These are phyloP conservation scores for Falco biarmicus DNA, from an alignment of 2,797 vertebrate genomes.

Conservation along the genomic window DNA sequence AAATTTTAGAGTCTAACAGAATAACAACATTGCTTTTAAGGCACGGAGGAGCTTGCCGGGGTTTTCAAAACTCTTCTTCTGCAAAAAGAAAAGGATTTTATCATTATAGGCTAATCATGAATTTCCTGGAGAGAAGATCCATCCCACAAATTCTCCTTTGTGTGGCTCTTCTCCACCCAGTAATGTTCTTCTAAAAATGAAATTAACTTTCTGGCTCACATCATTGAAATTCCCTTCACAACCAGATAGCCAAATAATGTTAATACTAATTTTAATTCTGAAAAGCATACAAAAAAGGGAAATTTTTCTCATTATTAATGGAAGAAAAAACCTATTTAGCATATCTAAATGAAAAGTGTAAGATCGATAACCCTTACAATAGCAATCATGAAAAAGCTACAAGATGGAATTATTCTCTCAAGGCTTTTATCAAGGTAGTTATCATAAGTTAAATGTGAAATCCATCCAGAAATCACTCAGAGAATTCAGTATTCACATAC, in stretches of 20 bases:
- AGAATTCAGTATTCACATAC: constrained; percentile 2
- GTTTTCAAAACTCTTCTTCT: constrained; percentile 21
- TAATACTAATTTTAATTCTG: constrained; percentile 73
- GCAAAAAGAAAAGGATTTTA: constrained; percentile 28
- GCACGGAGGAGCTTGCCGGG: background rate
- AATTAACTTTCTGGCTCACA: constrained; percentile 58
- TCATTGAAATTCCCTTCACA: constrained; percentile 63
- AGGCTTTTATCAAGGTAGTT: constrained; percentile 65
- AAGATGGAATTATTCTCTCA: constrained; percentile 70
- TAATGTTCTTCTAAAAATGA: constrained; percentile 35
- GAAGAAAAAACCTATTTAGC: constrained; percentile 69
- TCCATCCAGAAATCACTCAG: constrained; percentile 65
- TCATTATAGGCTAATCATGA: background rate
- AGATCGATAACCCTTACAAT: constrained; percentile 68
- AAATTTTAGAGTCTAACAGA: background rate
- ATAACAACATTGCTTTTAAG: background rate
- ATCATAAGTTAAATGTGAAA: constrained; percentile 69
- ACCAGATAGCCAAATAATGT: constrained; percentile 52
- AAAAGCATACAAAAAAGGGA: constrained; percentile 46
- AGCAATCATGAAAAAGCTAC: constrained; percentile 69
- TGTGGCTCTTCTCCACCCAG: background rate
- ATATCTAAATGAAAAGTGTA: constrained; percentile 76
- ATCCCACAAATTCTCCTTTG: background rate
- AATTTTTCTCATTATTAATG: constrained; percentile 64
- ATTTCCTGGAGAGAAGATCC: background rate